Percentiles rank a stretch among this genome's conserved stretches.
Conservation (phyloP, 2,797 vertebrate species). For the Taeniopygia guttata region DNA sequence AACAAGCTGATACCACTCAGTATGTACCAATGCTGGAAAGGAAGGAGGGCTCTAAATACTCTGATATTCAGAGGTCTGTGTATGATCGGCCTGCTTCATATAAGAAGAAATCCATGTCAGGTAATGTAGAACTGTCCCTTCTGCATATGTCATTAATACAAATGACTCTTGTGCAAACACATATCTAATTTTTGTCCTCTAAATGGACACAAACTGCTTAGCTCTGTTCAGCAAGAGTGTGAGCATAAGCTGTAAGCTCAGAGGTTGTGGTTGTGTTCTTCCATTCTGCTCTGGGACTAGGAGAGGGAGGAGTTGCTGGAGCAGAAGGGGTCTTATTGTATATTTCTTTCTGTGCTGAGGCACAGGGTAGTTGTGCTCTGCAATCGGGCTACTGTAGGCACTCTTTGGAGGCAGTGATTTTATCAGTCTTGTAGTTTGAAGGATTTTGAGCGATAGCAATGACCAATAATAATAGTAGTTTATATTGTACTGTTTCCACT, state of each 20-base stretch:
- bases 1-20: slow-evolving; percentile 92
- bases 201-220: background rate
- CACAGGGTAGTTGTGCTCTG: accelerated
- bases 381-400: accelerated
- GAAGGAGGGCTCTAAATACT: slow-evolving; percentile 89
- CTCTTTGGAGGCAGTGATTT: background rate
- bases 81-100: slow-evolving; percentile 92
- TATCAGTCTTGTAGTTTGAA: background rate
- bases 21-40: slow-evolving; percentile 98
- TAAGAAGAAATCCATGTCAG: slow-evolving; percentile 84
- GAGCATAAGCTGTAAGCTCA: background rate
- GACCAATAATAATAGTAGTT: background rate
- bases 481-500: slow-evolving; percentile 26
- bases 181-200: background rate
- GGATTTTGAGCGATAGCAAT: background rate
- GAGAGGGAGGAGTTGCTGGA: background rate
- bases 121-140: slow-evolving; percentile 59
- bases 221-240: background rate
- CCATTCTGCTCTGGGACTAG: background rate
- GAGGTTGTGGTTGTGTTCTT: background rate
- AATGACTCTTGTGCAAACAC: background rate
- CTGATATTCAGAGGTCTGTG: slow-evolving; percentile 87
- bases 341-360: background rate
- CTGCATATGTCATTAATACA: background rate
- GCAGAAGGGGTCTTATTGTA: background rate